These are phyloP conservation scores for Urosaurus nigricauda DNA, from an alignment of 2,797 vertebrate genomes.

Conservation along the genomic window DNA sequence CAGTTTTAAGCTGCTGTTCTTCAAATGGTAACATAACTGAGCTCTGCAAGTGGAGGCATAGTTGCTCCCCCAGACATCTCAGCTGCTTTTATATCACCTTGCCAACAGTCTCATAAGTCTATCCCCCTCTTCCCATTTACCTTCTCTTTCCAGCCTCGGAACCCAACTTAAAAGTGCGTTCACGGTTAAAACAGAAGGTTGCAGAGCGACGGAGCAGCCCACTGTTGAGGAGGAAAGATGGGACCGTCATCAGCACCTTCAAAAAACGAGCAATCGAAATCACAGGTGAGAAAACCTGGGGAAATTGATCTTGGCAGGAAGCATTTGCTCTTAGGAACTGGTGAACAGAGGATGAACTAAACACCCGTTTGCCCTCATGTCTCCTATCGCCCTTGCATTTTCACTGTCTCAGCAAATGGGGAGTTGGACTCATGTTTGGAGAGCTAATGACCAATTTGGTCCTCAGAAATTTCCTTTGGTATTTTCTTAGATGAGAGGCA, in stretches of 20 bases:
- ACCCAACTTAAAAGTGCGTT: slow-evolving; percentile 91
- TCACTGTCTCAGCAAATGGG: background rate
- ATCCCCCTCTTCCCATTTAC: background rate
- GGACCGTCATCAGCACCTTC: slow-evolving; percentile 90
- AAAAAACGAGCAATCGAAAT: slow-evolving; percentile 87
- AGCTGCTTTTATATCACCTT: background rate
- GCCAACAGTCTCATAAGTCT: no score
- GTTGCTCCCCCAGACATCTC: background rate
- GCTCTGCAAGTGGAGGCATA: no score
- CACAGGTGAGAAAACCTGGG: slow-evolving; percentile 74
- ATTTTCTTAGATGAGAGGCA: no score
- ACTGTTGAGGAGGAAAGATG: slow-evolving; percentile 87
- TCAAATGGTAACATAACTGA: no score
- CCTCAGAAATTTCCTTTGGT: background rate
- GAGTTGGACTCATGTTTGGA: background rate
- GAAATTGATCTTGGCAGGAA: background rate
- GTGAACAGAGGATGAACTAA: background rate
- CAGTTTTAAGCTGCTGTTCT: no score
- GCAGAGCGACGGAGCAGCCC: slow-evolving; percentile 91
- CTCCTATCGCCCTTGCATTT: background rate
- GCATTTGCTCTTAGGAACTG: background rate
- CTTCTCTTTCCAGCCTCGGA: slow-evolving; percentile 82
- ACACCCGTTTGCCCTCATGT: no score
- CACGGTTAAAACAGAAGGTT: slow-evolving; percentile 94
- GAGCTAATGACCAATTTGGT: background rate